Percentiles rank a stretch among this genome's conserved stretches.
phyloP scores from a whole-genome alignment of 2,113 vertebrate species.

The Pteruthius melanotis region DNA sequence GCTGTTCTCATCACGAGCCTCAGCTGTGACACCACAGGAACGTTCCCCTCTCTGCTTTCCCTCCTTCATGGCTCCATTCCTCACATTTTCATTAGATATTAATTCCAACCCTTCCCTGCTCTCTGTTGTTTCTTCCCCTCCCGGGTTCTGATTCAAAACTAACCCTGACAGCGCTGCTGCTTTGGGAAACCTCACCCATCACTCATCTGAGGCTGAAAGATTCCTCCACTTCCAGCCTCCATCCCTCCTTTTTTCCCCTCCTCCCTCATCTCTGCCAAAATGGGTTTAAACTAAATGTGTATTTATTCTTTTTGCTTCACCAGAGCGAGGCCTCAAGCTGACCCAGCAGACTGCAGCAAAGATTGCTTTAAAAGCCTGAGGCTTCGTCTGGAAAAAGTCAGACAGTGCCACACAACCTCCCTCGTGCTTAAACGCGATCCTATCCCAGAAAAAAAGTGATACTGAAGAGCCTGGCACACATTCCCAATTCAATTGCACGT shows the following conservation, averaged over 20 bases:
- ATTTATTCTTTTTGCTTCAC: background rate
- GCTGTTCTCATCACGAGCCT: accelerated
- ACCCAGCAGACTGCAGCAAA: background rate
- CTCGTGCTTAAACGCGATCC: background rate
- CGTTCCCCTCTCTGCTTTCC: background rate
- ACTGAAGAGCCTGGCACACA: background rate
- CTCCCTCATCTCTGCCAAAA: background rate
- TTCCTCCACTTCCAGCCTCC: background rate
- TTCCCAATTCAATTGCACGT: background rate
- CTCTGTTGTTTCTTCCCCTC: background rate
- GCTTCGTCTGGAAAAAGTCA: background rate
- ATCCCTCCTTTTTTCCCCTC: background rate
- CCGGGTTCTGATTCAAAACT: too few relatives aligned
- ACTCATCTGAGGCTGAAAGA: background rate
- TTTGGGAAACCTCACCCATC: background rate
- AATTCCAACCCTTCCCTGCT: background rate
- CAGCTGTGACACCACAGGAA: background rate
- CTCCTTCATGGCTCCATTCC: background rate
- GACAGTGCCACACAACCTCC: background rate
- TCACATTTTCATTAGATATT: background rate
- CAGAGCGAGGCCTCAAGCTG: background rate
- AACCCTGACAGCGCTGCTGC: background rate
- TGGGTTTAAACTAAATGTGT: accelerated
- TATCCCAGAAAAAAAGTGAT: background rate
- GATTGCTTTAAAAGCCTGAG: background rate